Conservation (phyloP, 2,797 vertebrate species). For the Micrastur ruficollis region DNA sequence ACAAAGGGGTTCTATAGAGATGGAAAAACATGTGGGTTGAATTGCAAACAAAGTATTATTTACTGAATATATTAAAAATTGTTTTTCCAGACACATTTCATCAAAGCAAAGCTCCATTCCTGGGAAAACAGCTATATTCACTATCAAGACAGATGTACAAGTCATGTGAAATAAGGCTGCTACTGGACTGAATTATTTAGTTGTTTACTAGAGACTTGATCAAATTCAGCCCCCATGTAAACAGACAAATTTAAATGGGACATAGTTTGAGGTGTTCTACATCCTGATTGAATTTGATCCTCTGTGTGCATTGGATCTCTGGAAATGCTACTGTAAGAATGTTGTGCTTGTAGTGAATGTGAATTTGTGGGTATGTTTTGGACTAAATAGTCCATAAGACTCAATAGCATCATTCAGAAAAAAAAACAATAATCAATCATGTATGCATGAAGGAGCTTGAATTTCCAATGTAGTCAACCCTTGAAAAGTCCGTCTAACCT, state of each 20-base stretch:
- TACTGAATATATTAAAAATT: conserved; percentile 56
- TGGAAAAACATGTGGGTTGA: conserved; percentile 16
- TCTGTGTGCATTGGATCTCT: neutral
- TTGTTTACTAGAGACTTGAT: conserved; percentile 47
- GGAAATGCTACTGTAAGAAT: conserved; percentile 1
- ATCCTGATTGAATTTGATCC: conserved; percentile 1
- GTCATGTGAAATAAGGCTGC: conserved; percentile 50
- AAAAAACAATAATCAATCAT: neutral
- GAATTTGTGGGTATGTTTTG: neutral
- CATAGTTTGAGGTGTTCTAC: conserved; percentile 8
- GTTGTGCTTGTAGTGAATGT: neutral
- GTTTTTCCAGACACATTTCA: conserved; percentile 51
- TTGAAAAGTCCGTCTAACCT: neutral
- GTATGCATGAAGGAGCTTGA: neutral
- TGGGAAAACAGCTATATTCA: conserved; percentile 32
- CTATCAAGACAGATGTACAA: conserved; percentile 45
- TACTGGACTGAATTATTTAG: conserved; percentile 63
- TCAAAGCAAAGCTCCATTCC: conserved; percentile 26
- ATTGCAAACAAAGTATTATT: conserved; percentile 51
- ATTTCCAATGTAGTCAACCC: neutral
- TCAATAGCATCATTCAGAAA: neutral
- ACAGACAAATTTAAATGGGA: conserved; percentile 37
- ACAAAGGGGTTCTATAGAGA: conserved; percentile 47
- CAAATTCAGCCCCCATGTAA: conserved; percentile 26
- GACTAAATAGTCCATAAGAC: neutral